These are phyloP conservation scores for Corella eumyota DNA, from an alignment of 23 tunicate species.

Conservation along the genomic window DNA sequence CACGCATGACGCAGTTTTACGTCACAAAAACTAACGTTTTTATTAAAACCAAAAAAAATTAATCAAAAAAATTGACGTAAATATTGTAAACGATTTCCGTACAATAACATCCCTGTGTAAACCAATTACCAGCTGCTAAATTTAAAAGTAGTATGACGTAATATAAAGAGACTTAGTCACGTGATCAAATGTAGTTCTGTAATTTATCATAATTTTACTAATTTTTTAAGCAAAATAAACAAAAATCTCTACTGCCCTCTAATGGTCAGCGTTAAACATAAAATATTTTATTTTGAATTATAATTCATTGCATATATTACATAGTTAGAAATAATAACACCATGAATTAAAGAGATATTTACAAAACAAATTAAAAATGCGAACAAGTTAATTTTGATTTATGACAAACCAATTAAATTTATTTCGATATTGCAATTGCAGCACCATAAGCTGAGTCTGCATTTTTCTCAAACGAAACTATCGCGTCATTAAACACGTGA, in stretches of 20 bases:
- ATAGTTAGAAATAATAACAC: not conserved
- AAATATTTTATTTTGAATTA: not conserved
- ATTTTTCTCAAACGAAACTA: slow-evolving; percentile 19
- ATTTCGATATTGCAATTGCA: slow-evolving; percentile 9
- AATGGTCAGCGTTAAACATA: not conserved
- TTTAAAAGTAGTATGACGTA: too few species aligned
- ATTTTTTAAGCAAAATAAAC: not conserved
- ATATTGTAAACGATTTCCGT: too few species aligned
- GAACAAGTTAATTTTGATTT: not conserved
- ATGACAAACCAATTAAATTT: not conserved
- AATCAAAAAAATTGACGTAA: too few species aligned
- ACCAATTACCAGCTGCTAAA: too few species aligned
- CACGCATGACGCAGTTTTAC: too few species aligned
- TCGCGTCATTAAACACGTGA: slow-evolving; percentile 13
- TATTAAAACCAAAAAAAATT: too few species aligned
- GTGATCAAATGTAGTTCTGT: too few species aligned
- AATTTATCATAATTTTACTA: too few species aligned
- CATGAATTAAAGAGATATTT: not conserved
- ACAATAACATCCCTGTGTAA: too few species aligned
- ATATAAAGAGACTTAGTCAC: too few species aligned
- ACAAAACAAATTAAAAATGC: not conserved
- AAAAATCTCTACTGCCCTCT: not conserved
- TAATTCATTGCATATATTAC: not conserved
- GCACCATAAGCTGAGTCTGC: slow-evolving; percentile 82
- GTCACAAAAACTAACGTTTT: too few species aligned